These are phyloP conservation scores for Brachyopa scutellaris DNA, from an alignment of 2,888 invertebrate genomes.

Conservation along the genomic window DNA sequence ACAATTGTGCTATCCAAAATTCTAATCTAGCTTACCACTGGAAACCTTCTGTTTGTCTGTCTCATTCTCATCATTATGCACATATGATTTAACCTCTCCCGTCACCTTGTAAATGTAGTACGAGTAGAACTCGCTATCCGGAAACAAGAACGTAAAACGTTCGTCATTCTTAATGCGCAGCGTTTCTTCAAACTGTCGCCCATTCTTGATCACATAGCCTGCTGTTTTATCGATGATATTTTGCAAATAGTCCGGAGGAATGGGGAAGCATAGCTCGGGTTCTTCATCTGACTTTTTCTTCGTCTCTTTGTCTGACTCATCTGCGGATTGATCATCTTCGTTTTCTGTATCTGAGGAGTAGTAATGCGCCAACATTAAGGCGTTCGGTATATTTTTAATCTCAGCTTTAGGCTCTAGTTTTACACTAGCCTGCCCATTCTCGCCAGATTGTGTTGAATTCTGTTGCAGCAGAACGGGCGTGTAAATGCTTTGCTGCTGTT, in stretches of 20 bases:
- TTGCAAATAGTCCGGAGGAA: slow-evolving; percentile 91
- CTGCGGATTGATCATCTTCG: slow-evolving; percentile 79
- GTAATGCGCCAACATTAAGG: slow-evolving; percentile 84
- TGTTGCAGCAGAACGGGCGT: slow-evolving; percentile 80
- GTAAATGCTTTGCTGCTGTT: slow-evolving; percentile 73
- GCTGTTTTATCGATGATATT: slow-evolving; percentile 98
- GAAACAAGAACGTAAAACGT: slow-evolving; percentile 92
- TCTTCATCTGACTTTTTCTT: slow-evolving; percentile 67
- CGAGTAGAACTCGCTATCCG: slow-evolving; percentile 88
- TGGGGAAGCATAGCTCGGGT: slow-evolving; percentile 80
- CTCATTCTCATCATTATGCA: slow-evolving; percentile 78
- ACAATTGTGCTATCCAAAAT: neutral
- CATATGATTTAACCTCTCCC: slow-evolving; percentile 74
- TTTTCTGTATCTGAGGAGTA: slow-evolving; percentile 83
- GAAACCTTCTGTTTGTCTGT: slow-evolving; percentile 79
- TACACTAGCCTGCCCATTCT: slow-evolving; percentile 37
- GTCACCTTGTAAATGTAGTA: slow-evolving; percentile 89
- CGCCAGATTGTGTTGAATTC: slow-evolving; percentile 77
- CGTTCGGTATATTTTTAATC: slow-evolving; percentile 79
- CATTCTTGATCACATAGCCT: slow-evolving; percentile 97
- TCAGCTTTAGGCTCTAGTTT: slow-evolving; percentile 76
- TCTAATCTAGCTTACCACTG: slow-evolving; percentile 24
- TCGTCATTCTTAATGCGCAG: slow-evolving; percentile 92
- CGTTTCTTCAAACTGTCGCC: slow-evolving; percentile 94
- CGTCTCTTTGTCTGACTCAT: slow-evolving; percentile 43